Percentiles rank a stretch among this genome's conserved stretches.
Conservation (phyloP, 1,140 invertebrate species). For the Nephila pilipes region DNA sequence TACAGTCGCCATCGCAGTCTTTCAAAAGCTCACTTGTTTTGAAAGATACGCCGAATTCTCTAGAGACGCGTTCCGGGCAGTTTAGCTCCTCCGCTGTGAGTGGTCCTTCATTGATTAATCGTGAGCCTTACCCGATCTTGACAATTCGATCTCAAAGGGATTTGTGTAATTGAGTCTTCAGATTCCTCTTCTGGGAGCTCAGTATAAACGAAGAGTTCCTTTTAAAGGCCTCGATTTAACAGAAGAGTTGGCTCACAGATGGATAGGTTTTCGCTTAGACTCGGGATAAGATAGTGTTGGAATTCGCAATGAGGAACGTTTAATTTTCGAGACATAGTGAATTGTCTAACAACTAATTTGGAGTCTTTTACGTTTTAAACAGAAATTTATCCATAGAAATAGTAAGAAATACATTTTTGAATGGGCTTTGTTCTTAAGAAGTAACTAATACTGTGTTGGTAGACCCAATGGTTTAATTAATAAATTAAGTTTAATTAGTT, state of each 20-base stretch:
- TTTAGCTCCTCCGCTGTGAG: neutral
- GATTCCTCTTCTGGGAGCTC: neutral
- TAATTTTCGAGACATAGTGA: too few species aligned
- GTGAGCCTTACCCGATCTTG: neutral
- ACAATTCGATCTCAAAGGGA: neutral
- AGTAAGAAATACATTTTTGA: too few species aligned
- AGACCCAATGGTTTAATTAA: too few species aligned
- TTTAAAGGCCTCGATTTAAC: neutral
- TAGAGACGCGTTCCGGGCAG: neutral
- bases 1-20: conserved; percentile 58
- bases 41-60: neutral
- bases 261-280: neutral
- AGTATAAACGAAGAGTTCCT: neutral
- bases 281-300: too few species aligned
- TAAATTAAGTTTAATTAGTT: too few species aligned
- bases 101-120: conserved; percentile 21
- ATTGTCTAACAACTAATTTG: too few species aligned
- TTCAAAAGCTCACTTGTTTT: conserved; percentile 5
- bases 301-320: too few species aligned
- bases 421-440: too few species aligned
- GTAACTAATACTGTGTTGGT: too few species aligned
- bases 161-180: conserved; percentile 36
- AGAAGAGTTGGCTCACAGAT: neutral
- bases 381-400: too few species aligned
- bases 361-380: too few species aligned